Evolutionary conservation across 2,113 vertebrate species (phyloP), one percentile per base, ranked within the genome.

Genomic region (Carollia perspicillata): DNA sequence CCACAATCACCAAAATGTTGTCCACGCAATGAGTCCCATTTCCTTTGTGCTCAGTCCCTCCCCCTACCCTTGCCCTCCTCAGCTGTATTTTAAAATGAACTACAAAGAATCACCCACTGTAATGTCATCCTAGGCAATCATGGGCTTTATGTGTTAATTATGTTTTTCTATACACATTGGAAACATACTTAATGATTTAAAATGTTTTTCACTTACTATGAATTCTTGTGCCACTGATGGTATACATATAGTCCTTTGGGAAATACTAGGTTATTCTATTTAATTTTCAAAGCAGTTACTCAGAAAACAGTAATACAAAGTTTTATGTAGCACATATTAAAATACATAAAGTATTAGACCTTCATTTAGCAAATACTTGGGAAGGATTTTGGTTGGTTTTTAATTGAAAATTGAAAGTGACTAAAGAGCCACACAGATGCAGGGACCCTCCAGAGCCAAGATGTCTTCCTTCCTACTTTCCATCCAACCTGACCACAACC

Each of bases 151-250:
- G 26, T 63, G 16, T 53, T 87, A 77, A 30, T 37, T 60, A 58
- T 33, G 58, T 68, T 80, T 80, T 53, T 44, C 60, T 74, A 49
- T 28, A 72, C 72, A 83, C 10, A 77, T 8, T 63, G 71, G 47
- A 74, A 30, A 84, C 33, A 23, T 47, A 37, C 22, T 69, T 77
- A 89, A 84, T 90, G 49, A 92, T 84, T 84, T 69, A 71, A 85
- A 80, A 89, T 65, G 44, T 58, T n/a, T 23, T 42, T 87, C 77
- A 88, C 22, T 96, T 80, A 69, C 13, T 37, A 93, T 89, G 89
- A 30, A 85, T 81, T 90, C 37, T 80, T 40, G 6, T 92, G 55
- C 30, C 44, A 65, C 8, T 9, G 84, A 47, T 10, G 65, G 33
- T 12, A 71, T 40, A 65, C 13, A 66, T 58, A 85, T 28, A 37